Conservation (phyloP, 2,113 vertebrate species). For the Peromyscus leucopus region DNA sequence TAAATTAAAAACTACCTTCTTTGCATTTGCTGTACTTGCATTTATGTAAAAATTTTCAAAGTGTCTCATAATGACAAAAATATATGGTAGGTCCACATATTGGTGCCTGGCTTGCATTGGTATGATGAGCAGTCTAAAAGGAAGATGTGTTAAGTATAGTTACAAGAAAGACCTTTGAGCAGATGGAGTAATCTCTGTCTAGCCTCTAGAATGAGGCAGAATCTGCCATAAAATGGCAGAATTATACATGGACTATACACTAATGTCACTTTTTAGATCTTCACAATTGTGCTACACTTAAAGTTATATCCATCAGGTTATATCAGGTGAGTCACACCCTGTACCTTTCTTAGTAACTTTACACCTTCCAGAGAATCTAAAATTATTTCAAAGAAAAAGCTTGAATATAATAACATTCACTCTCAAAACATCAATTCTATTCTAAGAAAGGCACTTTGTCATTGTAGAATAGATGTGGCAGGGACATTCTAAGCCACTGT, state of each 20-base stretch:
- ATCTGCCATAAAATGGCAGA: background rate
- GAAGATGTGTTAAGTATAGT: background rate
- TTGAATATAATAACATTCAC: background rate
- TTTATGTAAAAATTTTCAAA: background rate
- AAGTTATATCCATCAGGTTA: no score
- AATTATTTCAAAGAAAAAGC: background rate
- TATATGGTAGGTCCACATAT: background rate
- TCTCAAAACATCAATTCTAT: background rate
- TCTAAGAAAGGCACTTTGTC: background rate
- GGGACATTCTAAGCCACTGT: background rate
- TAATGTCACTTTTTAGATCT: background rate
- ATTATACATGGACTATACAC: background rate
- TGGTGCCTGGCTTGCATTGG: background rate
- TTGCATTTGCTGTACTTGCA: background rate
- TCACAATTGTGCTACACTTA: background rate
- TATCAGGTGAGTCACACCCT: background rate
- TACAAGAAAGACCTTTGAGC: background rate
- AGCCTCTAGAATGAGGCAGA: background rate
- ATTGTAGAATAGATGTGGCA: background rate
- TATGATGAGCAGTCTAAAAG: fast-evolving
- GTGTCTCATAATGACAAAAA: background rate
- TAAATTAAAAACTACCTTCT: background rate
- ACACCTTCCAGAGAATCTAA: background rate
- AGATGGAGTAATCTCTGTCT: background rate
- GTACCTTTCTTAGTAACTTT: background rate